These are phyloP conservation scores for Scolopax bukidnonensis DNA, from an alignment of 2,797 vertebrate genomes.

Conservation along the genomic window DNA sequence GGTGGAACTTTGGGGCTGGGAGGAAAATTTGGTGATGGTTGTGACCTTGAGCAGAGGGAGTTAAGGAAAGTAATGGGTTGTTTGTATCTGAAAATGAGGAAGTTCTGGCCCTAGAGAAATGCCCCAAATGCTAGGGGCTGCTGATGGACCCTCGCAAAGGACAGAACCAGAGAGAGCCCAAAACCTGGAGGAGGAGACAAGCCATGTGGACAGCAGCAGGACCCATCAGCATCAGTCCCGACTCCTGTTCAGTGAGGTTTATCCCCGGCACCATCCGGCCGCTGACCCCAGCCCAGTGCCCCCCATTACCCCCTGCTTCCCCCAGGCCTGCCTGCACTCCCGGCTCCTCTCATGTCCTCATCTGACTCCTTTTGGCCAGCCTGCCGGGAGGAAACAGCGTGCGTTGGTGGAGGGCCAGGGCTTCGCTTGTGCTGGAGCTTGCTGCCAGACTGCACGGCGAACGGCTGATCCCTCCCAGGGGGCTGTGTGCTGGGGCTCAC, in stretches of 20 bases:
- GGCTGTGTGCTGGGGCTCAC: background rate
- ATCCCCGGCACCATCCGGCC: accelerated
- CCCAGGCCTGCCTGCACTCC: background rate
- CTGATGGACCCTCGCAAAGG: background rate
- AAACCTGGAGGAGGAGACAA: background rate
- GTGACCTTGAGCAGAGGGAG: background rate
- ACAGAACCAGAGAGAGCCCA: background rate
- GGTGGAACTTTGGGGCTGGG: background rate
- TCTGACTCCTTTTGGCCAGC: constrained; percentile 64
- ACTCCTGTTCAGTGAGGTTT: accelerated
- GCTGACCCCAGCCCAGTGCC: accelerated
- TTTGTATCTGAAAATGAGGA: background rate
- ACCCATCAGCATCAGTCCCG: accelerated
- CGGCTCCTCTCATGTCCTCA: constrained; percentile 44
- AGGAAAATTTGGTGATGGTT: background rate
- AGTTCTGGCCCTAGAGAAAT: background rate
- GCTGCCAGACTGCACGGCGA: constrained; percentile 39
- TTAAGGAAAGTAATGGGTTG: accelerated
- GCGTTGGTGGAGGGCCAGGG: constrained; percentile 58
- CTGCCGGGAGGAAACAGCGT: constrained; percentile 47
- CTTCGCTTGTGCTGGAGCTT: constrained; percentile 36
- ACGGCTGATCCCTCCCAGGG: background rate
- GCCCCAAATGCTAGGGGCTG: background rate
- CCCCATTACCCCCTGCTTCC: background rate
- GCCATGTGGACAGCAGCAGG: accelerated